Percentiles rank a stretch among this genome's conserved stretches.
phyloP scores from a whole-genome alignment of 2,113 vertebrate genomes.

The Saiga tatarica region DNA sequence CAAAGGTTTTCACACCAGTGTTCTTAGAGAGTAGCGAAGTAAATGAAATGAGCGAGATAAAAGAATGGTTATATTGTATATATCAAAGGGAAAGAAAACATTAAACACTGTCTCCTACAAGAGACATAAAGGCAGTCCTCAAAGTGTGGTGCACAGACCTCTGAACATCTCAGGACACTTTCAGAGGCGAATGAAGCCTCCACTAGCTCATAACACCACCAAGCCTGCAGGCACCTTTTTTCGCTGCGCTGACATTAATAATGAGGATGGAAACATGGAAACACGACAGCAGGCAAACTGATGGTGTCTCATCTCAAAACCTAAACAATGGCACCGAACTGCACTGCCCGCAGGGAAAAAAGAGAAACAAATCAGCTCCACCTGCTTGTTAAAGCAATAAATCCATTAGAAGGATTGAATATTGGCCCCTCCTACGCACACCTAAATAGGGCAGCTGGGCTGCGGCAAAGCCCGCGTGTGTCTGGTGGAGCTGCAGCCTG shows the following conservation, averaged over 20 bases:
- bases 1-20: neutral
- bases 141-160: neutral
- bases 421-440: neutral
- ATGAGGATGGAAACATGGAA: neutral
- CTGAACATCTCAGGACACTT: neutral
- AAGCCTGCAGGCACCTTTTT: neutral
- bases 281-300: neutral
- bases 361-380: neutral
- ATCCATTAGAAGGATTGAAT: neutral
- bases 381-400: neutral
- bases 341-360: neutral
- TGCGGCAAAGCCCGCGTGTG: neutral
- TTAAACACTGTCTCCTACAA: neutral
- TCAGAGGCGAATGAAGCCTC: neutral
- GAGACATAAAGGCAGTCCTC: neutral
- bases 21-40: neutral
- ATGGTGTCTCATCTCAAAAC: neutral
- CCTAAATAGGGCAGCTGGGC: neutral
- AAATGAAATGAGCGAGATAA: neutral
- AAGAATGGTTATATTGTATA: neutral
- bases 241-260: neutral
- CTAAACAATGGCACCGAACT: neutral
- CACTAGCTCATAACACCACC: neutral
- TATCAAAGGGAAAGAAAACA: neutral
- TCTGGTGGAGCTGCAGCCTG: neutral